phyloP scores from a whole-genome alignment of 2,797 vertebrate species.

The Fringilla coelebs region DNA sequence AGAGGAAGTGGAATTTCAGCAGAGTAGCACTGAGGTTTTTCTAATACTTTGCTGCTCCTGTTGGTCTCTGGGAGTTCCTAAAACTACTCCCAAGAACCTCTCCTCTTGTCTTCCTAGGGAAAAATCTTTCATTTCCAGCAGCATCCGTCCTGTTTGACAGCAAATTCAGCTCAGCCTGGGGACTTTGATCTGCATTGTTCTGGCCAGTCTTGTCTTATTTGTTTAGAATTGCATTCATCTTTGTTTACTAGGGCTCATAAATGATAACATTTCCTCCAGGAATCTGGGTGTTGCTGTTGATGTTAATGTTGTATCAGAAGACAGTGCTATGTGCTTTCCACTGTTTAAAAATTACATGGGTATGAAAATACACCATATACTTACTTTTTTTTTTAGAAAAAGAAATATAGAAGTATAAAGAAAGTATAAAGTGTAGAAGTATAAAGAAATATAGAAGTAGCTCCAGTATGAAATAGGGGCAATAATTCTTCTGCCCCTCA shows the following conservation, averaged over 20 bases:
- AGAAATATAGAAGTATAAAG: background rate
- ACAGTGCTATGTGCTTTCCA: background rate
- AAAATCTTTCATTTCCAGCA: background rate
- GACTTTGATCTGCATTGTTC: constrained; percentile 17
- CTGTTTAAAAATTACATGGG: background rate
- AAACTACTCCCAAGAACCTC: background rate
- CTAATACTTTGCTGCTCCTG: background rate
- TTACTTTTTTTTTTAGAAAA: background rate
- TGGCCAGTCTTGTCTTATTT: background rate
- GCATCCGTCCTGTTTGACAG: background rate
- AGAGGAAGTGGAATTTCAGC: background rate
- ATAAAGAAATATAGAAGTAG: background rate
- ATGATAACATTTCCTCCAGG: constrained; percentile 1
- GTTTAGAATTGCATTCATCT: constrained; percentile 20
- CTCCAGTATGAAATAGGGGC: background rate
- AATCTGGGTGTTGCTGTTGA: background rate
- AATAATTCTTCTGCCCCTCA: background rate
- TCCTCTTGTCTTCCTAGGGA: background rate
- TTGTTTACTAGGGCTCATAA: constrained; percentile 21
- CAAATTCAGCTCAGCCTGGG: background rate
- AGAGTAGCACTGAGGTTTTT: background rate
- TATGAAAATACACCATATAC: background rate
- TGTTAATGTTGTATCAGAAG: background rate
- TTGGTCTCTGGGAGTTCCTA: background rate
- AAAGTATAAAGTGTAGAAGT: background rate